Conservation (phyloP, 1,140 invertebrate species). For the Apis dorsata region DNA sequence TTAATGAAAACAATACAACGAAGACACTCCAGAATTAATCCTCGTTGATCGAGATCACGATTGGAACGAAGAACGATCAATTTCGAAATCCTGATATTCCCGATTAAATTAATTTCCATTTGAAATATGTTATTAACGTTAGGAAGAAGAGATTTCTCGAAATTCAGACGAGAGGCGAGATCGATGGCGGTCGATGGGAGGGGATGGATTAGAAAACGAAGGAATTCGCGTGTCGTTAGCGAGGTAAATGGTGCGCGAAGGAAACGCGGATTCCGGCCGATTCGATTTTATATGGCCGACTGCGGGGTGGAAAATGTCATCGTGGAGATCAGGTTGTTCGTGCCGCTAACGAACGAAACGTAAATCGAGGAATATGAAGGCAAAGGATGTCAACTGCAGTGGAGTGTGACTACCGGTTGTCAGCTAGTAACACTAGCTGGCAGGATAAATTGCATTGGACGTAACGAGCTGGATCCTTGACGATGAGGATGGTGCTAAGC, state of each 20-base stretch:
- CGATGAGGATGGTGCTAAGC: conserved; percentile 6
- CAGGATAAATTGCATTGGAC: conserved; percentile 55
- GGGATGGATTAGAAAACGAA: conserved; percentile 14
- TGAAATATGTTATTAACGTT: not conserved
- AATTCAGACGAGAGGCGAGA: not conserved
- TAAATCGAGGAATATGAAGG: conserved; percentile 53
- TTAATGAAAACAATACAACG: too few species aligned
- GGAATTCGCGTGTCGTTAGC: conserved; percentile 34
- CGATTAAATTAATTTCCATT: too few species aligned
- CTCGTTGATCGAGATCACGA: too few species aligned
- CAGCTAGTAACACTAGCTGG: conserved; percentile 54
- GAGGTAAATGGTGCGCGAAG: conserved; percentile 44
- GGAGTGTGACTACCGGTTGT: conserved; percentile 61
- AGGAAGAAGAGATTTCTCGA: not conserved
- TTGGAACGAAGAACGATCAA: too few species aligned
- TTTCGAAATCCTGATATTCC: too few species aligned
- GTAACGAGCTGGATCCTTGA: conserved; percentile 46
- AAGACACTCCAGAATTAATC: too few species aligned
- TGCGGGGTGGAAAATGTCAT: conserved; percentile 48
- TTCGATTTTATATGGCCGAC: conserved; percentile 12
- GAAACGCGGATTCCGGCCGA: conserved; percentile 8
- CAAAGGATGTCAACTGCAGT: conserved; percentile 64
- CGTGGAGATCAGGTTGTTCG: conserved; percentile 45
- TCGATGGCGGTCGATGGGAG: not conserved
- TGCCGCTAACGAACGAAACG: conserved; percentile 40